These are phyloP conservation scores for Mactra quadrangularis DNA, from an alignment of 1,140 invertebrate genomes.

Conservation along the genomic window DNA sequence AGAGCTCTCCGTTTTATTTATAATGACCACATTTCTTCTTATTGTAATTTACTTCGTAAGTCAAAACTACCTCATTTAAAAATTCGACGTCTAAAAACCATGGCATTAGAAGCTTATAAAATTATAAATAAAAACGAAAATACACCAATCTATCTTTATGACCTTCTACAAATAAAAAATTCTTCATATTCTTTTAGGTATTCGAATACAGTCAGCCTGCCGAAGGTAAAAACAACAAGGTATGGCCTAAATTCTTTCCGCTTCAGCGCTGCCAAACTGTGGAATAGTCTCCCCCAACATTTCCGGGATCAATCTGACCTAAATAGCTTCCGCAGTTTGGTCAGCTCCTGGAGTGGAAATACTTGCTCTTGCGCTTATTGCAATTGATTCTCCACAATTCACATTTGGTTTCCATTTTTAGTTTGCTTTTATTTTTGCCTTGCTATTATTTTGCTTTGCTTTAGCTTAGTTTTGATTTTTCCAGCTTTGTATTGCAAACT, in stretches of 20 bases:
- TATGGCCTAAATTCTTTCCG: slow-evolving; percentile 12
- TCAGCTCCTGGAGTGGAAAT: background rate
- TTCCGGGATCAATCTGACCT: background rate
- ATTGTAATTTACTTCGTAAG: slow-evolving; percentile 15
- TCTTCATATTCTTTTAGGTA: slow-evolving; percentile 14
- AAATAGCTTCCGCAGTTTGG: background rate
- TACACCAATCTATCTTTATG: background rate
- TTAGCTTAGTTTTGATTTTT: too few species aligned
- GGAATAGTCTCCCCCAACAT: slow-evolving; percentile 1
- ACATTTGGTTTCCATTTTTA: too few species aligned
- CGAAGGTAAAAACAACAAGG: slow-evolving; percentile 1
- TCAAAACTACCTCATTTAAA: slow-evolving; percentile 22
- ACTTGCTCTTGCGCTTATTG: too few species aligned
- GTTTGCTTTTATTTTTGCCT: too few species aligned
- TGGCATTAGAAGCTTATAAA: slow-evolving; percentile 10
- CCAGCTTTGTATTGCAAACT: too few species aligned
- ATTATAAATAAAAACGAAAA: background rate
- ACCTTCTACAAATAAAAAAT: slow-evolving; percentile 1
- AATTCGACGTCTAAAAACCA: slow-evolving; percentile 36
- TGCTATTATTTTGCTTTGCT: too few species aligned
- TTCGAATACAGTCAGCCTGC: background rate
- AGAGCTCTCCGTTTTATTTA: slow-evolving; percentile 26
- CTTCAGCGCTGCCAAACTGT: background rate
- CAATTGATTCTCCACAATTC: too few species aligned
- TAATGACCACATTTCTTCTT: slow-evolving; percentile 14